Conservation (phyloP, 2,888 invertebrate species). For the Lymantria dispar region DNA sequence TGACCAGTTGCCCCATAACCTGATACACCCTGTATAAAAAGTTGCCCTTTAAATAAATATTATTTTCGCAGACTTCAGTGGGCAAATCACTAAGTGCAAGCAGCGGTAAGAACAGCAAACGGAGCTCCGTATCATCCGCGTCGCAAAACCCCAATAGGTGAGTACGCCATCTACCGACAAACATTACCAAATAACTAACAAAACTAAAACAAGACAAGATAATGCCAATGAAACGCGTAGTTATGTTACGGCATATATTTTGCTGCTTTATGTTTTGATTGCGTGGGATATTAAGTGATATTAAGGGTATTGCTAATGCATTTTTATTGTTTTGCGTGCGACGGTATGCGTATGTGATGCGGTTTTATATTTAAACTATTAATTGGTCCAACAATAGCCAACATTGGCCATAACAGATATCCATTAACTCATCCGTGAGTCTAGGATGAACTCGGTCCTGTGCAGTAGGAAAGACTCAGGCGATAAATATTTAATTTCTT, state of each 20-base stretch:
- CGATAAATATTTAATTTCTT: too few relatives aligned
- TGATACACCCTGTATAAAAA: too few relatives aligned
- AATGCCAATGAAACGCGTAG: constrained; percentile 32
- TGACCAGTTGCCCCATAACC: too few relatives aligned
- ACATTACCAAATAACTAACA: constrained; percentile 17
- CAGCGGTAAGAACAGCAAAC: constrained; percentile 73
- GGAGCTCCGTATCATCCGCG: constrained; percentile 74
- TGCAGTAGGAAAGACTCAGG: too few relatives aligned
- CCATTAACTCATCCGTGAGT: too few relatives aligned
- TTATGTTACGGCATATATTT: constrained; percentile 68
- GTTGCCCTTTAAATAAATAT: neutral
- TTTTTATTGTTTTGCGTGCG: constrained; percentile 74
- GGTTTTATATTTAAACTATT: constrained; percentile 1
- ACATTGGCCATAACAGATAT: neutral
- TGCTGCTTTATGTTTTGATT: constrained; percentile 74
- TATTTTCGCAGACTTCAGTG: constrained; percentile 64
- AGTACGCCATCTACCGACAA: constrained; percentile 36
- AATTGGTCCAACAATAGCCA: constrained; percentile 3
- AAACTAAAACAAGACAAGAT: constrained; percentile 21
- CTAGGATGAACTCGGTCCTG: too few relatives aligned
- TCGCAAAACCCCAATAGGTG: constrained; percentile 74
- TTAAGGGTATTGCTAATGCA: constrained; percentile 56
- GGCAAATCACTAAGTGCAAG: constrained; percentile 71
- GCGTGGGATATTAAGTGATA: constrained; percentile 35
- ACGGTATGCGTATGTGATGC: constrained; percentile 37